These are phyloP conservation scores for Artemia sp. DNA, from an alignment of 2,888 invertebrate species.

Conservation along the genomic window DNA sequence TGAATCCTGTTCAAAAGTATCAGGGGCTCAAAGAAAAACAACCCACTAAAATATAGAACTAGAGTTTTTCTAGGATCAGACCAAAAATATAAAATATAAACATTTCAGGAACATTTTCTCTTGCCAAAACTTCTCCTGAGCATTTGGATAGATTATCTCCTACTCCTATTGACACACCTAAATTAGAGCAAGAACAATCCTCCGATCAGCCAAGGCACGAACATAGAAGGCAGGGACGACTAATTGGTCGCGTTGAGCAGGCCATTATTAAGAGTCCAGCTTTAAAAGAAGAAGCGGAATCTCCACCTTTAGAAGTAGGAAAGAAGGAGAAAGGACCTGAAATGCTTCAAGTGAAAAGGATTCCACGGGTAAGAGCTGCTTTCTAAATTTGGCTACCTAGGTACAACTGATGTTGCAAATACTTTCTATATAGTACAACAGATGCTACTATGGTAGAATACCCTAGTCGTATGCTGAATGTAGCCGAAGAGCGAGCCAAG, in stretches of 20 bases:
- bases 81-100: too few species aligned
- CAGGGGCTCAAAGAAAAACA: too few species aligned
- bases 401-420: not conserved
- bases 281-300: not conserved
- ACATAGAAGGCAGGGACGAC: constrained; percentile 27
- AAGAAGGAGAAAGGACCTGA: not conserved
- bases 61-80: too few species aligned
- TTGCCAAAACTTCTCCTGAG: not conserved
- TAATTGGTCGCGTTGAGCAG: constrained; percentile 27
- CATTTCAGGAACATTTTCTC: not conserved
- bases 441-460: too few species aligned
- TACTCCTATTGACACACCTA: constrained; percentile 29
- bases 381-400: not conserved
- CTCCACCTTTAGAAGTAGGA: not conserved
- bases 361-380: not conserved
- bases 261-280: constrained; percentile 18
- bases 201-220: constrained; percentile 29
- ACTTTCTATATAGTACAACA: not conserved
- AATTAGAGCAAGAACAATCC: constrained; percentile 28
- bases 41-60: too few species aligned
- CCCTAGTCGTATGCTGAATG: too few species aligned
- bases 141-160: constrained; percentile 27
- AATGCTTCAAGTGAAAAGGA: constrained; percentile 17
- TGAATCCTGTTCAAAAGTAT: too few species aligned
- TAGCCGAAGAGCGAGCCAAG: too few species aligned